These are phyloP conservation scores for Peromyscus eremicus DNA, from an alignment of 2,797 vertebrate species.

Conservation along the genomic window DNA sequence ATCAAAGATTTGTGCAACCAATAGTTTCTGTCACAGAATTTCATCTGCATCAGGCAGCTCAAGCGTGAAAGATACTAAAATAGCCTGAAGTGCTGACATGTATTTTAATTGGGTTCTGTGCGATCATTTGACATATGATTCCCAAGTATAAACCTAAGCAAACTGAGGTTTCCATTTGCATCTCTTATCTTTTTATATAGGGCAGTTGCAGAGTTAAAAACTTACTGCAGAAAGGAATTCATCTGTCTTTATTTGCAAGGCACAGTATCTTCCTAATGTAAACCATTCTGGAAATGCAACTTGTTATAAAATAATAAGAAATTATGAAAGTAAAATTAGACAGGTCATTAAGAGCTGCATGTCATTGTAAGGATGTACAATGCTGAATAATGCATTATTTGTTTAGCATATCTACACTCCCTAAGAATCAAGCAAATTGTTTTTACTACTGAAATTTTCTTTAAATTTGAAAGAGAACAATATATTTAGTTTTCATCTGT, in stretches of 20 bases:
- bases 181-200: background rate
- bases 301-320: slow-evolving; percentile 76
- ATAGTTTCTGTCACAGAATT: background rate
- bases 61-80: background rate
- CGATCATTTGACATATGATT: background rate
- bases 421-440: slow-evolving; percentile 76
- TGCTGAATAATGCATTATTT: slow-evolving; percentile 85
- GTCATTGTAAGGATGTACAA: slow-evolving; percentile 71
- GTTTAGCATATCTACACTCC: slow-evolving; percentile 73
- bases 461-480: slow-evolving; percentile 73
- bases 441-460: slow-evolving; percentile 77
- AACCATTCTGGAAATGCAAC: slow-evolving; percentile 76
- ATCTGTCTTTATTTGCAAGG: slow-evolving; percentile 67
- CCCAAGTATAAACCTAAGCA: background rate
- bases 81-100: background rate
- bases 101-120: background rate
- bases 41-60: background rate
- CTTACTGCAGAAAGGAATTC: slow-evolving; percentile 14
- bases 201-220: slow-evolving; percentile 24
- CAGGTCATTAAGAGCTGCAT: slow-evolving; percentile 84
- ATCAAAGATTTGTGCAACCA: background rate
- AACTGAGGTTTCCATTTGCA: background rate
- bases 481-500: slow-evolving; percentile 61
- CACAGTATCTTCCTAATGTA: slow-evolving; percentile 71
- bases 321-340: slow-evolving; percentile 78